Evolutionary conservation across 2,113 vertebrate species (phyloP), one percentile per base, ranked within the genome.

Genomic region (Hemibates koningsi): DNA sequence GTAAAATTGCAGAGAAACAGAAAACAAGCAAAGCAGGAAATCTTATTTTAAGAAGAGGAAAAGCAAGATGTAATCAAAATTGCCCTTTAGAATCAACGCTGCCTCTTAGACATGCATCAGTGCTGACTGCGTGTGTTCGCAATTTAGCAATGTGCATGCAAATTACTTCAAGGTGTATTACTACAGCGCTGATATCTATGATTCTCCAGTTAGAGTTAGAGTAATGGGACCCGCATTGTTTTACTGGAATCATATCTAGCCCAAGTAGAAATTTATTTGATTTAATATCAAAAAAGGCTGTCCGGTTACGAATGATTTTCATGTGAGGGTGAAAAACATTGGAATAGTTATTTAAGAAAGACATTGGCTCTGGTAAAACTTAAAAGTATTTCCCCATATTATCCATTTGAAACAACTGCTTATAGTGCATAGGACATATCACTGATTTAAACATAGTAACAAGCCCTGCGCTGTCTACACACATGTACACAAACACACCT

Each of bases 401-500:
- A 36, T 76, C 24, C 41, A 36, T n/a, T 53, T 57, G 13, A 86
- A 29, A 57, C 38, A 57, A 19, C 19, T 50, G n/a, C 48, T 36
- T 32, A 41, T 53, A 68, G n/a, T 29, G 71, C 82, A 79, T 10
- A 53, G 2, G 56, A 11, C 6, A 52, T 78, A 17, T 82, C 53
- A 34, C 21, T 63, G 2, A 86, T 83, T 86, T 63, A 29, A 71
- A 84, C 29, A 7, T 66, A 61, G 38, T 16, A 6, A 29, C 12
- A 24, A 38, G 16, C 9, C 32, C 3, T 13, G 50, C 3, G 7
- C 7, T 7, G 1, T 50, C 19, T 29, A 68, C 27, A 41, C 61
- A 63, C n/a, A 78, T 59, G 45, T 45, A 24, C 54, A 41, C 48
- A 53, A 50, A 78, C 45, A 43, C 21, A 87, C 82, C 86, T 87